phyloP scores from a whole-genome alignment of 1,140 invertebrate species.

The Euwallacea fornicatus region DNA sequence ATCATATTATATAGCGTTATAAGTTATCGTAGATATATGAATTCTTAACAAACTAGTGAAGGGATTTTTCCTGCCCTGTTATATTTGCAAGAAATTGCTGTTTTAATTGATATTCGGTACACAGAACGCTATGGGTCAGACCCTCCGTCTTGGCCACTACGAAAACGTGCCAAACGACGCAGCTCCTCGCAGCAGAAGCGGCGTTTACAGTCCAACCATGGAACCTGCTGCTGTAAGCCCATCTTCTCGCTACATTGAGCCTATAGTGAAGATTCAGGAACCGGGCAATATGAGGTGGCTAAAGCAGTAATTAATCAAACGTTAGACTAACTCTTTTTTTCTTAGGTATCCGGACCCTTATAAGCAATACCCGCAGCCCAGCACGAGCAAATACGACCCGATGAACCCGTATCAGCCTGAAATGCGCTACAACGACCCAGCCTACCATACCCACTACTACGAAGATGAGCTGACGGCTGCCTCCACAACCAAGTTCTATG shows the following conservation, averaged over 20 bases:
- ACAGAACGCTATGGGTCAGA: background rate
- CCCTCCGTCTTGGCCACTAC: constrained; percentile 50
- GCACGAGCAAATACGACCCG: constrained; percentile 32
- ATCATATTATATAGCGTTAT: too few species aligned
- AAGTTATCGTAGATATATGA: too few species aligned
- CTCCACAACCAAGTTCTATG: constrained; percentile 36
- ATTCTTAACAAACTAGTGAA: too few species aligned
- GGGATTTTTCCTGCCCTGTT: too few species aligned
- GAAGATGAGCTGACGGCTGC: constrained; percentile 30
- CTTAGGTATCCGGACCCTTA: constrained; percentile 28
- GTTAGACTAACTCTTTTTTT: background rate
- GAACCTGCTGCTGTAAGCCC: constrained; percentile 40
- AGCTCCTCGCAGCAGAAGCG: constrained; percentile 54
- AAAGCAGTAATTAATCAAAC: background rate
- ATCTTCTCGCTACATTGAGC: constrained; percentile 46
- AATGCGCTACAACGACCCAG: constrained; percentile 40
- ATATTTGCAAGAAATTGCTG: too few species aligned
- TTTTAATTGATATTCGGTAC: too few species aligned
- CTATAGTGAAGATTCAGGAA: constrained; percentile 47
- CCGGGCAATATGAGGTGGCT: constrained; percentile 16
- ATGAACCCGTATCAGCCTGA: constrained; percentile 35
- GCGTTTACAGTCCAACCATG: constrained; percentile 50
- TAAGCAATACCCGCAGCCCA: constrained; percentile 23
- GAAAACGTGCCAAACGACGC: constrained; percentile 59
- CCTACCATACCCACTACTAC: constrained; percentile 38